Conservation (phyloP, 2,797 vertebrate genomes). For the Thalassophryne amazonica region DNA sequence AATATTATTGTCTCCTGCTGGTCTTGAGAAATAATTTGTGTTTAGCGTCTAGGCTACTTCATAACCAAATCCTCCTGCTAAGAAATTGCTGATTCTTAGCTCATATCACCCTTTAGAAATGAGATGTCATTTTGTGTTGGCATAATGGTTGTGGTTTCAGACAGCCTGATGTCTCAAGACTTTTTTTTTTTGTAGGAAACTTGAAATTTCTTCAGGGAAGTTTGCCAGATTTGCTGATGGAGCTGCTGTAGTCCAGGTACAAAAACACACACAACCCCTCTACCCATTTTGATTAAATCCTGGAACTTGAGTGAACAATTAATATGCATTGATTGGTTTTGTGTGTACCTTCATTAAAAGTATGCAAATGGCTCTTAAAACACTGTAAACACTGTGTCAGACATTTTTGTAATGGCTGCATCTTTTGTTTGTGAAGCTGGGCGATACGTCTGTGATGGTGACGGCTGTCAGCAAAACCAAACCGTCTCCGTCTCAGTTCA, state of each 20-base stretch:
- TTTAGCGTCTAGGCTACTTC: no score
- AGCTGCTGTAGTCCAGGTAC: conserved; percentile 91
- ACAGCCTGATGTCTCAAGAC: background rate
- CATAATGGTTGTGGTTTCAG: background rate
- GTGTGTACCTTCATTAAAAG: no score
- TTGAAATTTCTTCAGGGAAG: conserved; percentile 90
- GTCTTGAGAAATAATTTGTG: no score
- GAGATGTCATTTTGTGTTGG: no score
- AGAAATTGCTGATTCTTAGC: no score
- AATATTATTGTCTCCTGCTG: no score
- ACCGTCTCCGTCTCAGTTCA: conserved; percentile 88
- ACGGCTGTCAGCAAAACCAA: conserved; percentile 96
- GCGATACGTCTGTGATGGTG: conserved; percentile 96
- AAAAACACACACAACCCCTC: background rate
- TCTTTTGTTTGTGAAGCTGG: conserved; percentile 74
- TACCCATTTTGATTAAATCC: no score
- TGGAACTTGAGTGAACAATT: no score
- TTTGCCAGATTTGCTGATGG: conserved; percentile 96
- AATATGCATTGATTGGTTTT: no score
- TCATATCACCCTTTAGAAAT: no score
- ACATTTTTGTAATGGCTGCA: background rate
- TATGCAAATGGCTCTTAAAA: no score
- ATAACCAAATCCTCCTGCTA: no score
- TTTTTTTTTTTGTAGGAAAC: conserved; percentile 79
- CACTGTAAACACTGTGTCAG: background rate